Base-by-base conservation (phyloP, 30 jellyfish, hydroid and myxozoan species). In the Mastigias papua region DNA sequence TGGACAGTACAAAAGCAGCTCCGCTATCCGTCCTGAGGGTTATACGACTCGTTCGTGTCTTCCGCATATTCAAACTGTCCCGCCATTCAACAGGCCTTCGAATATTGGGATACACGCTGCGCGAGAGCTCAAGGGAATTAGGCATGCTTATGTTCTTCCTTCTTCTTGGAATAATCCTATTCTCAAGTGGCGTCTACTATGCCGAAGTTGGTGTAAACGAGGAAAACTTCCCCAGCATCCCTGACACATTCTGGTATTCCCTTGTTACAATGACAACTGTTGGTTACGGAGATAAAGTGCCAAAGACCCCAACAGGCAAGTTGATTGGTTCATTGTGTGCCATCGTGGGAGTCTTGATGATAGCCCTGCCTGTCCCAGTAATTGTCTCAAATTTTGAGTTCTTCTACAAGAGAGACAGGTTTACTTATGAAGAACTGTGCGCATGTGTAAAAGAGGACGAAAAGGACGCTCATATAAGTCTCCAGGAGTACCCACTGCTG, bases 191-290 rank as follows among this genome's bases (percentile, higher is more conserved):
- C 19, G 80, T 94, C 27, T 94, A 89, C 73, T 94, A 94, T 78
- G 99, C 99, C 16, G 99, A 94, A 46, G 91, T 76, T 21, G 95
- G 88, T 32, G 89, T 57, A n/a, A 94, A 94, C 69, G 93, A 77
- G 73, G 84, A 27, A 25, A 70, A 94, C 42, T 89, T 84, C 65
- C 84, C 78, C 46, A 93, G 98, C 88, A 92, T 92, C n/a, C 96
- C 95, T 16, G 96, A 91, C 46, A 90, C 94, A 7, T 82, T 90
- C 78, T 94, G 99, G 99, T 94, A 80, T 69, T 80, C 97, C 27
- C 86, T 94, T 28, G 97, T 94, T 13, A 94, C 99, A 20, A 94
- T 94, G 99, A 94, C 99, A 62, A 94, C 99, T 13, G 99, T 94
- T 69, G 99, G 99, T 22, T 94, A 94, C 65, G 99, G 99, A 0